phyloP scores from a whole-genome alignment of 1,140 invertebrate genomes.

The Sinonovacula constricta region DNA sequence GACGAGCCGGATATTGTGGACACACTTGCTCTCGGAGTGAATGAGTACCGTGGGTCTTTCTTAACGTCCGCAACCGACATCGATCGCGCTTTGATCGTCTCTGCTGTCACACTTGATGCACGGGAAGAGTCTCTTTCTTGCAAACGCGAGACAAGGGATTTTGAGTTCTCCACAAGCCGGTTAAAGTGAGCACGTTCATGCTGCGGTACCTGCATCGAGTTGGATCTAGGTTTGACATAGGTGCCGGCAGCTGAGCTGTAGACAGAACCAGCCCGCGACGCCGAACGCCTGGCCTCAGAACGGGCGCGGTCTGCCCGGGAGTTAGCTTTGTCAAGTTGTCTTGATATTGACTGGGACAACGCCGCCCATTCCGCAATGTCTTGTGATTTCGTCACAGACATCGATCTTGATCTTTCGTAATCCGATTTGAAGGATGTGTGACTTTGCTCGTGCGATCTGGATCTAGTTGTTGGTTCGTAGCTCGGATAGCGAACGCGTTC shows the following conservation, averaged over 20 bases:
- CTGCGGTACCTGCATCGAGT: slow-evolving; percentile 35
- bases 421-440: no score
- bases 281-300: background rate
- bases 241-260: background rate
- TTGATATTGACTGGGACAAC: background rate
- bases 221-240: slow-evolving; percentile 34
- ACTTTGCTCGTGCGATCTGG: slow-evolving; percentile 9
- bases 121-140: slow-evolving; percentile 12
- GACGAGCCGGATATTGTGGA: background rate
- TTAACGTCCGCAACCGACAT: background rate
- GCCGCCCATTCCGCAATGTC: background rate
- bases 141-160: slow-evolving; percentile 17
- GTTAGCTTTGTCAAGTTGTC: background rate
- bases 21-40: slow-evolving; percentile 6
- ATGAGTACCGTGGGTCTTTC: slow-evolving; percentile 13
- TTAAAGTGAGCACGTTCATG: slow-evolving; percentile 31
- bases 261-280: background rate
- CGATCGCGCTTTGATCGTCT: background rate
- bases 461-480: no score
- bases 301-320: background rate
- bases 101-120: slow-evolving; percentile 1
- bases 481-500: no score
- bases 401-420: no score
- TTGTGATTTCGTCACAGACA: no score
- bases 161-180: slow-evolving; percentile 23